Evolutionary conservation across 2,888 invertebrate species (phyloP).

Genomic region (Linnaemya tessellans): DNA sequence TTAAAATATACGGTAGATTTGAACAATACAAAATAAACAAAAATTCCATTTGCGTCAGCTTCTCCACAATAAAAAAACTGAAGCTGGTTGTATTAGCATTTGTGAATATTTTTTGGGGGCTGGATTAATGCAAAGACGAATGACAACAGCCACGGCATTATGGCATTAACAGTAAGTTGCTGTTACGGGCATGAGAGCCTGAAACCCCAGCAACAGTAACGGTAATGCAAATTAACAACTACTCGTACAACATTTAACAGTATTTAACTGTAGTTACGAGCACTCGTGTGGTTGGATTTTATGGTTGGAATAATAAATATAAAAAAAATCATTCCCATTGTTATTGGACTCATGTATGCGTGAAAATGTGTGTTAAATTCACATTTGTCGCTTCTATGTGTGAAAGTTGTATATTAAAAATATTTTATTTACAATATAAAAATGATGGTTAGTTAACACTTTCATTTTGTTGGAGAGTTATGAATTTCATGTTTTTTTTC

Average conservation of each 20-base stretch:
- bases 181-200: neutral
- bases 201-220: constrained; percentile 4
- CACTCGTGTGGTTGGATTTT: constrained; percentile 24
- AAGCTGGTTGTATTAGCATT: too few species aligned
- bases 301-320: constrained; percentile 50
- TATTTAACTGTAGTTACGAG: constrained; percentile 22
- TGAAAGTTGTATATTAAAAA: constrained; percentile 7
- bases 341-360: constrained; percentile 15
- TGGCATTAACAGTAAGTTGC: constrained; percentile 10
- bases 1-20: too few species aligned
- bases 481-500: neutral
- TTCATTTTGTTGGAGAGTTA: constrained; percentile 14
- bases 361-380: constrained; percentile 15
- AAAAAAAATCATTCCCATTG: constrained; percentile 18
- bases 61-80: too few species aligned
- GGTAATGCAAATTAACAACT: constrained; percentile 29
- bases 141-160: neutral
- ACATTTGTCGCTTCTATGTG: neutral
- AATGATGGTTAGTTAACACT: constrained; percentile 34
- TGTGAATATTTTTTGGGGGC: neutral
- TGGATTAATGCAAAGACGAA: neutral
- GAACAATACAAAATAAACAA: too few species aligned
- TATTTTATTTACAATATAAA: neutral
- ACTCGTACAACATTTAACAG: constrained; percentile 18
- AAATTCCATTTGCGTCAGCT: too few species aligned